Conservation (phyloP, 2,113 vertebrate genomes). For the Xerus inauris region DNA sequence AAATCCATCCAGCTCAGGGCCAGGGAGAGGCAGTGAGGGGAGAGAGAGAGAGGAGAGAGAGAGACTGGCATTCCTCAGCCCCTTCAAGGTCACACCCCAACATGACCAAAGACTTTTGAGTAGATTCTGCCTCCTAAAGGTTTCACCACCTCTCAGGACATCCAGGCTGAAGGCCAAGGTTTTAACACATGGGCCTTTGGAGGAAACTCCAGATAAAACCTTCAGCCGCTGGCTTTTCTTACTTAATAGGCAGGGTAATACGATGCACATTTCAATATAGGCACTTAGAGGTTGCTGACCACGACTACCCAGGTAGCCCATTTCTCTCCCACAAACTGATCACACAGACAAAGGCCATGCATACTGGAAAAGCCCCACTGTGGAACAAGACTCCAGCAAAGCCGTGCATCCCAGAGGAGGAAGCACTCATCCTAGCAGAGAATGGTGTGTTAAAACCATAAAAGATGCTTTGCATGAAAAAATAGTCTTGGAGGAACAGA, state of each 20-base stretch:
- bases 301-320: no score
- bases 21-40: no score
- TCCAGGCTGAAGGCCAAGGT: no score
- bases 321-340: not conserved
- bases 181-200: not conserved
- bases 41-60: no score
- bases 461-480: not conserved
- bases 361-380: no score
- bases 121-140: not conserved
- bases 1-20: not conserved
- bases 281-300: not conserved
- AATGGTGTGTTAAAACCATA: rapidly evolving
- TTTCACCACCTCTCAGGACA: not conserved
- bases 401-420: not conserved
- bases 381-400: not conserved
- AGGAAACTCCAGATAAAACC: not conserved
- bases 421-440: rapidly evolving
- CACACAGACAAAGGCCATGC: rapidly evolving
- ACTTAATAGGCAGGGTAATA: no score
- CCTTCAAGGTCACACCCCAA: not conserved
- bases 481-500: not conserved
- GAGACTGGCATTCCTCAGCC: not conserved
- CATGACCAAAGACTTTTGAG: not conserved
- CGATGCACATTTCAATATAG: no score
- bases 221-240: not conserved